Conservation (phyloP, 2,113 vertebrate genomes). For the Ochotona curzoniae region DNA sequence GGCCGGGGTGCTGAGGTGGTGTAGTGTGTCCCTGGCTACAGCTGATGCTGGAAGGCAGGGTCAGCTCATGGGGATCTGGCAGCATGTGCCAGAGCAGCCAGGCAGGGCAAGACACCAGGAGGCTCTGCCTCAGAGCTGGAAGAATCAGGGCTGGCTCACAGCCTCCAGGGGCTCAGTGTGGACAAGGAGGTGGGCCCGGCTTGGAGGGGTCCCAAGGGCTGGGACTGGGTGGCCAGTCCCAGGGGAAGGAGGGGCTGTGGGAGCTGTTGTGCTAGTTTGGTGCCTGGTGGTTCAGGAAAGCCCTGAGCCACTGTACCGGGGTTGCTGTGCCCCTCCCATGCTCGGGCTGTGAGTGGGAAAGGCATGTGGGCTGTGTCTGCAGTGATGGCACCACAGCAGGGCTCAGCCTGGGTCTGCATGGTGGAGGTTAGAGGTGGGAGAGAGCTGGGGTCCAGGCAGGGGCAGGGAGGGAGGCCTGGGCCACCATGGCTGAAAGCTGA, state of each 20-base stretch:
- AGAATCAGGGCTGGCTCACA: no score
- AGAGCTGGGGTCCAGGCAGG: neutral
- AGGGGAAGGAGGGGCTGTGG: neutral
- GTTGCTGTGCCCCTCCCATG: neutral
- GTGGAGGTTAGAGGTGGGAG: no score
- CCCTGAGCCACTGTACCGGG: neutral
- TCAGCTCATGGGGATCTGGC: neutral
- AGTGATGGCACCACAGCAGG: no score
- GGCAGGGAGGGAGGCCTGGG: neutral
- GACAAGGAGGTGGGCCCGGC: no score
- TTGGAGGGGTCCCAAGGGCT: neutral
- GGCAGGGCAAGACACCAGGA: neutral
- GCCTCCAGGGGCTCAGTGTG: no score
- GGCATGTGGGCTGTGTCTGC: no score
- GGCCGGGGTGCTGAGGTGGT: neutral
- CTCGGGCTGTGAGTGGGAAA: neutral
- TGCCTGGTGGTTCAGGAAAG: accelerated
- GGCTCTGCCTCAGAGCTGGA: neutral
- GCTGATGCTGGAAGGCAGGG: neutral
- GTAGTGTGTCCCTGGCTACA: neutral
- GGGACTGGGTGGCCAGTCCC: neutral
- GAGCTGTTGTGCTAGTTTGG: neutral
- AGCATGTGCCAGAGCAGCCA: neutral
- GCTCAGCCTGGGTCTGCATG: neutral
- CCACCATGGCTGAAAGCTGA: neutral